Evolutionary conservation across 2,888 invertebrate species (phyloP), one percentile per base, ranked within the genome.

Genomic region (Calliopum simillimum): DNA sequence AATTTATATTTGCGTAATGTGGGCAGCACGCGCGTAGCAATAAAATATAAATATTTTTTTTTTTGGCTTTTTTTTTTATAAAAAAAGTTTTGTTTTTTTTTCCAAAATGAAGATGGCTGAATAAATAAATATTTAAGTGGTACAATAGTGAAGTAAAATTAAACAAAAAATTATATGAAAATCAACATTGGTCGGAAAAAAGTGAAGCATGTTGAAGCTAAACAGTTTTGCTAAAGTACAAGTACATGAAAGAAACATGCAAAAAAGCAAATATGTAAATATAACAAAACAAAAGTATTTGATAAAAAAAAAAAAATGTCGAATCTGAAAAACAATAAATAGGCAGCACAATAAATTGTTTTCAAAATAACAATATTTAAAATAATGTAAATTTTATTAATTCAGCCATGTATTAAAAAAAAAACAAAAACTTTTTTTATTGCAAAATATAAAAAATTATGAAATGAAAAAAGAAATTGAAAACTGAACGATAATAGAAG

Each of bases 331-430:
- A 64, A 75, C 68, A 71, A 69, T 63, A 58, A 61, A 12, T 16
- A 41, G 71, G 69, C 77, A 78, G 79, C 79, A 79, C 78, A 76
- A 78, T 78, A 78, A 78, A 78, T 77, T 77, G 73, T 72, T 74
- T 78, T 78, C 75, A 74, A 75, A 72, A 71, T 58, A 51, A 59
- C 47, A 62, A 49, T 56, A 12, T 23, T 44, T 14, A 41, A 23
- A 49, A 51, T 16, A 19, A 23, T 61, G 41, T 46, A 56, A 67
- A 44, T 69, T 66, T 19, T 49, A 47, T 66, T 44, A 13, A 49
- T 73, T 75, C 75, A 75, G 75, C 75, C 74, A 75, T 77, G 75
- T 58, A 44, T 16, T 44, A 25, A 21, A 59, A 61, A 66, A 14
- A 68, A 41, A 23, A 55, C 23, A 21, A 59, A 58, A 25, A 68